Evolutionary conservation across 2,888 invertebrate species (phyloP).

Genomic region (Spilosoma lubricipeda): DNA sequence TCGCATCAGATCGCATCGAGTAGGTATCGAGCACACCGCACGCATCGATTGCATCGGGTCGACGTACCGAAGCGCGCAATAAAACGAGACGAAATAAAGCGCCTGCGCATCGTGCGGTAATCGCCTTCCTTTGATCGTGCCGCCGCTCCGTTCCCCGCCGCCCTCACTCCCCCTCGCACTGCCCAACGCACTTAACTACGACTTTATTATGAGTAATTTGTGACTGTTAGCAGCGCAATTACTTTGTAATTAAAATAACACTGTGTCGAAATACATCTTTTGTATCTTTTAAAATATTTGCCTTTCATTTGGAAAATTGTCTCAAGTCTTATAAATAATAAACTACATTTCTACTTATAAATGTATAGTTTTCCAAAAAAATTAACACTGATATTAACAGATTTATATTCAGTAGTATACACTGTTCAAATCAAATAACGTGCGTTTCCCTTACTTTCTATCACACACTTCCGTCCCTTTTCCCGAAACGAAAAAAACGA

Average conservation of each 20-base stretch:
- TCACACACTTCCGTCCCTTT: neutral
- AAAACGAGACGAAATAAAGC: conserved; percentile 58
- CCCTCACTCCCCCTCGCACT: conserved; percentile 13
- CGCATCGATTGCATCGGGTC: conserved; percentile 58
- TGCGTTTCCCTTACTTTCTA: too few species aligned
- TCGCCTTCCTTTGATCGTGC: conserved; percentile 75
- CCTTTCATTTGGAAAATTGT: conserved; percentile 32
- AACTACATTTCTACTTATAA: too few species aligned
- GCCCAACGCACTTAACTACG: conserved; percentile 51
- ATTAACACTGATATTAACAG: neutral
- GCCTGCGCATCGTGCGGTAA: conserved; percentile 74
- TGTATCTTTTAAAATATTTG: conserved; percentile 22
- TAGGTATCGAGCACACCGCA: conserved; percentile 47
- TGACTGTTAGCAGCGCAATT: conserved; percentile 67
- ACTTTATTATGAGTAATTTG: conserved; percentile 70
- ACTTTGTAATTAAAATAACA: conserved; percentile 59
- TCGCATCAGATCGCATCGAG: conserved; percentile 28
- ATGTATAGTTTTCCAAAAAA: neutral
- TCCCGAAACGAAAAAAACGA: neutral
- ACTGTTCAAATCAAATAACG: too few species aligned
- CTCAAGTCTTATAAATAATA: too few species aligned
- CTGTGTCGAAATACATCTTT: conserved; percentile 28
- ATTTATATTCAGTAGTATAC: neutral
- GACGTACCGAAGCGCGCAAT: conserved; percentile 60
- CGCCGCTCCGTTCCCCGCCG: conserved; percentile 44